A percentile compares a stretch with the other conserved stretches of the same genome.
Evolutionary conservation across 2,888 invertebrate genomes (phyloP).

Genomic region (Brachyptera putata): DNA sequence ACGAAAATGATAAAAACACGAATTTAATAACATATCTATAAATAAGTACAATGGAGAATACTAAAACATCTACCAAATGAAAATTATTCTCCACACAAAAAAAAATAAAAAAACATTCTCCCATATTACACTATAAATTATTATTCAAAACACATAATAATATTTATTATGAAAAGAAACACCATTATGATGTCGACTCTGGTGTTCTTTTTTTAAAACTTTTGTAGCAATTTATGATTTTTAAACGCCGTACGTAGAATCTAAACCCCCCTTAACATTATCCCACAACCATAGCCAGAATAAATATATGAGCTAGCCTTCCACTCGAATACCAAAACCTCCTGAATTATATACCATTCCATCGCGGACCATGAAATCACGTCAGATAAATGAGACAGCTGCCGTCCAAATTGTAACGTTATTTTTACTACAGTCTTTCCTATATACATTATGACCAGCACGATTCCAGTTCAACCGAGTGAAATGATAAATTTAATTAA

Average conservation of each 20-base stretch:
- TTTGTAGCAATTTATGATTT: no score
- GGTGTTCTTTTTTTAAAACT: no score
- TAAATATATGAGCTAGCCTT: not conserved
- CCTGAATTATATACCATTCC: slow-evolving; percentile 1
- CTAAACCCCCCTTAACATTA: not conserved
- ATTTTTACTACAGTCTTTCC: not conserved
- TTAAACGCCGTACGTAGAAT: not conserved
- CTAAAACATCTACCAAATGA: no score
- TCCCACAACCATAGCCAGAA: not conserved
- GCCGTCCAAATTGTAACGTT: not conserved
- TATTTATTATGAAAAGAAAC: no score
- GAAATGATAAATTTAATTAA: slow-evolving; percentile 13
- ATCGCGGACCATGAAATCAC: not conserved
- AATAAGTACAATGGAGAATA: no score
- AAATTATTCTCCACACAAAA: no score
- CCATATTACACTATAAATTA: no score
- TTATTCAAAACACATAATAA: no score
- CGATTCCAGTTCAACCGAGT: not conserved
- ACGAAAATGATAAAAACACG: no score
- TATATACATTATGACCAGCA: not conserved
- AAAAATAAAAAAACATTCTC: no score
- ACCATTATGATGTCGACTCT: no score
- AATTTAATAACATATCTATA: no score
- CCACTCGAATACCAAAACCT: not conserved
- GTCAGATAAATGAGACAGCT: slow-evolving; percentile 3